These are phyloP conservation scores for Lutjanus erythropterus DNA, from an alignment of 2,113 vertebrate genomes.

Conservation along the genomic window DNA sequence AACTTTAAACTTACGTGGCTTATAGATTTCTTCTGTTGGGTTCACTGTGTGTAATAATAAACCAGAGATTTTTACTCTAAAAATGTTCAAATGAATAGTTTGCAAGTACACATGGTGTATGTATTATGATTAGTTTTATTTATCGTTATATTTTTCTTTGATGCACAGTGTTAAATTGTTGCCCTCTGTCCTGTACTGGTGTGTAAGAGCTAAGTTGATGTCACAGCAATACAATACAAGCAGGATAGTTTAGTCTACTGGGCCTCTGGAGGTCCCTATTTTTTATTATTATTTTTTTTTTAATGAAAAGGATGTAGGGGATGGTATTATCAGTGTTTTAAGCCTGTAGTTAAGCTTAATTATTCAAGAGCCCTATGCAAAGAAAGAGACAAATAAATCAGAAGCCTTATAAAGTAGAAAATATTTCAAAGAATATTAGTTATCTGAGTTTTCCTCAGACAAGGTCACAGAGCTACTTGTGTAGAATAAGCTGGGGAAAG, in stretches of 20 bases:
- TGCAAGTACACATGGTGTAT: not conserved
- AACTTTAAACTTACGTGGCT: constrained; percentile 2
- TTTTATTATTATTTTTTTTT: no score
- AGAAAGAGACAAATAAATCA: constrained; percentile 57
- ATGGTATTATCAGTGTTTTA: constrained; percentile 2
- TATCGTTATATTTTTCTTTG: constrained; percentile 8
- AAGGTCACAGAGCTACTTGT: constrained; percentile 25
- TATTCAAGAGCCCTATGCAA: constrained; percentile 74
- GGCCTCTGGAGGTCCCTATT: constrained; percentile 44
- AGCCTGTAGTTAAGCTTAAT: constrained; percentile 12
- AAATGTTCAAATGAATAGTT: constrained; percentile 5
- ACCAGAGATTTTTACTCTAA: constrained; percentile 11
- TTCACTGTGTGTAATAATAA: constrained; percentile 2
- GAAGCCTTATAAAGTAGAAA: constrained; percentile 63
- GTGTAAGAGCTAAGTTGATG: constrained; percentile 13
- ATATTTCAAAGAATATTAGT: constrained; percentile 24
- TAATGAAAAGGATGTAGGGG: not conserved
- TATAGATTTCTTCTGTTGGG: not conserved
- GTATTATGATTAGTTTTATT: not conserved
- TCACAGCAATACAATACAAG: constrained; percentile 73
- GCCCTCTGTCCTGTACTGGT: constrained; percentile 8
- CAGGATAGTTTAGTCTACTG: constrained; percentile 18
- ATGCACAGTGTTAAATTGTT: constrained; percentile 11
- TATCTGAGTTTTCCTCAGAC: constrained; percentile 42
- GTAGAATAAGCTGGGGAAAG: constrained; percentile 32